Conservation (phyloP, 2,797 vertebrate genomes). For the Merluccius polli region DNA sequence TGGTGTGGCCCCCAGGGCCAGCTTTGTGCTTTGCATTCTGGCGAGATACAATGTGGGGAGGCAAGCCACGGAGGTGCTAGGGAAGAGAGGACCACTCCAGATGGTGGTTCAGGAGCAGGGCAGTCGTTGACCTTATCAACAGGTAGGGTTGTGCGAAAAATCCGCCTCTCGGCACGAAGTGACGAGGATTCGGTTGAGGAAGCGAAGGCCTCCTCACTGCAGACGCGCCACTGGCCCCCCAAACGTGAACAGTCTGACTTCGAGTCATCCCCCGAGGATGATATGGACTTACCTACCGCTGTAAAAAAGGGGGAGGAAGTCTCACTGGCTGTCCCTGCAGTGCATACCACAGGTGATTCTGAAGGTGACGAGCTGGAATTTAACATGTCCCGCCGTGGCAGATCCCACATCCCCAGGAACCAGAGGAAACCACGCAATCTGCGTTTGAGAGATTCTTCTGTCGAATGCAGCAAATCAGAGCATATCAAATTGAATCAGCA, state of each 20-base stretch:
- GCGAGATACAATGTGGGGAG: slow-evolving; percentile 44
- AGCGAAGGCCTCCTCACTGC: slow-evolving; percentile 39
- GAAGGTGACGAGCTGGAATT: slow-evolving; percentile 43
- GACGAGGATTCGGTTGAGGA: slow-evolving; percentile 55
- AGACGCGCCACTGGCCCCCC: slow-evolving; percentile 40
- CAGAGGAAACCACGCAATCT: slow-evolving; percentile 37
- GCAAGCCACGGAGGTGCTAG: slow-evolving; percentile 22
- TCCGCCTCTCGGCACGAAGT: slow-evolving; percentile 58
- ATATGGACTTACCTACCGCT: slow-evolving; percentile 53
- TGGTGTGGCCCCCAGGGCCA: slow-evolving; percentile 64
- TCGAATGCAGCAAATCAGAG: slow-evolving; percentile 44
- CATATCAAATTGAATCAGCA: slow-evolving; percentile 31
- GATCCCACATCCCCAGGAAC: slow-evolving; percentile 36
- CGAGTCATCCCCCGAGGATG: slow-evolving; percentile 62
- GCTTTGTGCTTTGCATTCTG: slow-evolving; percentile 66
- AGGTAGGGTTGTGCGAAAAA: slow-evolving; percentile 61
- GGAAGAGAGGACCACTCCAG: slow-evolving; percentile 31
- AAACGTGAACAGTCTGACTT: slow-evolving; percentile 56
- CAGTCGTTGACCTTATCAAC: slow-evolving; percentile 46
- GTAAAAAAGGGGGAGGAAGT: slow-evolving; percentile 49
- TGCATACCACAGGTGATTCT: slow-evolving; percentile 54
- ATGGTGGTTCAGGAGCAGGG: slow-evolving; percentile 30
- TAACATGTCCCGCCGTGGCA: slow-evolving; percentile 33
- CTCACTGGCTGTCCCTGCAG: slow-evolving; percentile 63
- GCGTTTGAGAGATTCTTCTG: slow-evolving; percentile 38